phyloP scores from a whole-genome alignment of 1,140 invertebrate species.

The Venturia canescens region DNA sequence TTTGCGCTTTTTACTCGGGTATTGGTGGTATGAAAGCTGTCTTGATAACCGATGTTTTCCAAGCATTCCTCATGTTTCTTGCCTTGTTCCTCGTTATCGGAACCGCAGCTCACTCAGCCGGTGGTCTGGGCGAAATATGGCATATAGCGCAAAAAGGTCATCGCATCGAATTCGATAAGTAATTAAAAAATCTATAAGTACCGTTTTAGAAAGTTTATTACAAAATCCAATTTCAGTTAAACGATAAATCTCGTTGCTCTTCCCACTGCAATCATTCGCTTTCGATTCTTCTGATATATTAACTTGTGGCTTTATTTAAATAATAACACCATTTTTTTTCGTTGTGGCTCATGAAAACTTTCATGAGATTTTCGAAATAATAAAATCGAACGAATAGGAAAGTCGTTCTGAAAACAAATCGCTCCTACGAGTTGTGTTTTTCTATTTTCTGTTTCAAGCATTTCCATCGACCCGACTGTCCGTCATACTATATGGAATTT shows the following conservation, averaged over 20 bases:
- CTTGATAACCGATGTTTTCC: conserved; percentile 91
- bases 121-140: conserved; percentile 83
- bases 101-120: conserved; percentile 81
- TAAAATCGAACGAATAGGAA: too few species aligned
- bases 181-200: conserved; percentile 59
- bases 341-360: too few species aligned
- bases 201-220: too few species aligned
- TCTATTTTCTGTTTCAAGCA: conserved; percentile 67
- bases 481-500: conserved; percentile 86
- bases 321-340: too few species aligned
- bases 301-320: too few species aligned
- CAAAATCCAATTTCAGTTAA: too few species aligned
- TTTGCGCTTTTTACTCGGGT: conserved; percentile 92
- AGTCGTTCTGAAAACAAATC: too few species aligned
- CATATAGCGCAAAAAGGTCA: conserved; percentile 80
- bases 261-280: too few species aligned
- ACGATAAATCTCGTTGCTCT: too few species aligned
- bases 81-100: conserved; percentile 86
- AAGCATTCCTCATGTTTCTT: conserved; percentile 87
- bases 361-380: too few species aligned
- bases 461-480: conserved; percentile 81
- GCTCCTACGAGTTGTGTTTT: too few species aligned
- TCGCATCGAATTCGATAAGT: conserved; percentile 85
- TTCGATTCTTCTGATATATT: too few species aligned
- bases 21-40: conserved; percentile 94